Percentiles rank a stretch among this genome's conserved stretches.
Conservation (phyloP, 2,888 invertebrate species). For the Lasioglossum vierecki region DNA sequence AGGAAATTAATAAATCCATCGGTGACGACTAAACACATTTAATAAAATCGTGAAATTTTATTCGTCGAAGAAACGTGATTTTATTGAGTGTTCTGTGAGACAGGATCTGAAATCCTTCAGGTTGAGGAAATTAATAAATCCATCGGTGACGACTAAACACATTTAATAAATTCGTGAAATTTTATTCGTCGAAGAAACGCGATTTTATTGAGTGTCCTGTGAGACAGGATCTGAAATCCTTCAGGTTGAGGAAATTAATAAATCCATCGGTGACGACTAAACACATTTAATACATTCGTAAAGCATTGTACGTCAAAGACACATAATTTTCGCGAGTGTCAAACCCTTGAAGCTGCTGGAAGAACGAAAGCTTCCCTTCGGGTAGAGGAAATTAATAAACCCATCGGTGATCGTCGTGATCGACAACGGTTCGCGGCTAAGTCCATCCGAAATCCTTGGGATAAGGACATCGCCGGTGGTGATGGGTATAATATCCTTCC, state of each 20-base stretch:
- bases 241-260: slow-evolving; percentile 36
- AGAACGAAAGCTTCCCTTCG: neutral
- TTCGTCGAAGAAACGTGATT: too few relatives aligned
- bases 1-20: too few relatives aligned
- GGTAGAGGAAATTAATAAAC: slow-evolving; percentile 40
- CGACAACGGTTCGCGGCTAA: slow-evolving; percentile 22
- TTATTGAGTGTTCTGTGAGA: neutral
- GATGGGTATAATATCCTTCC: slow-evolving; percentile 49
- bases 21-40: too few relatives aligned
- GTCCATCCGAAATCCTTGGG: slow-evolving; percentile 39
- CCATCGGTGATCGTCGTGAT: slow-evolving; percentile 34
- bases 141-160: too few relatives aligned
- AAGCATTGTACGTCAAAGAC: neutral
- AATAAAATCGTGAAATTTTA: too few relatives aligned
- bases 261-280: slow-evolving; percentile 15
- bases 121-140: too few relatives aligned
- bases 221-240: too few relatives aligned
- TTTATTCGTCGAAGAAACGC: too few relatives aligned
- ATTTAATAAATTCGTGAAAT: too few relatives aligned
- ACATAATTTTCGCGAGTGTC: neutral
- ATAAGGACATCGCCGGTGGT: slow-evolving; percentile 47
- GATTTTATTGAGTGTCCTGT: too few relatives aligned
- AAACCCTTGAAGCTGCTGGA: neutral
- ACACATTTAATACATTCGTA: neutral
- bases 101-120: neutral